A percentile compares a stretch with the other conserved stretches of the same genome.
Evolutionary conservation across 2,888 invertebrate genomes (phyloP).

Genomic region (Seira sanloemensis): DNA sequence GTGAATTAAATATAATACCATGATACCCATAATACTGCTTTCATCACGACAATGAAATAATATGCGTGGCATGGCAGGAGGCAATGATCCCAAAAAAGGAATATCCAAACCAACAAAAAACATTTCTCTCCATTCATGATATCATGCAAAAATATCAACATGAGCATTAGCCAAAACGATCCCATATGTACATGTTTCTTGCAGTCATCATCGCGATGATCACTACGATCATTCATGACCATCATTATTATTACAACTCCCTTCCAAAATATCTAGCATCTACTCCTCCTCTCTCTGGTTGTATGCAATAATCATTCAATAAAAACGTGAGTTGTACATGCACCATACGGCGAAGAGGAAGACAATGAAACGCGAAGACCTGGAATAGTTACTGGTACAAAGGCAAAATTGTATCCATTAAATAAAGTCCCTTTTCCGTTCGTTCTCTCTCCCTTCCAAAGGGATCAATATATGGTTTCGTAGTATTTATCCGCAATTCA

Average conservation of each 20-base stretch:
- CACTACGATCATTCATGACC: neutral
- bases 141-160: slow-evolving; percentile 43
- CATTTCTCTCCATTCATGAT: slow-evolving; percentile 3
- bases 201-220: neutral
- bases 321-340: slow-evolving; percentile 21
- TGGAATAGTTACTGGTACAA: neutral
- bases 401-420: neutral
- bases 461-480: neutral
- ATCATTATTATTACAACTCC: neutral
- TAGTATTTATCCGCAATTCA: too few species aligned
- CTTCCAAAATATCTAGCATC: slow-evolving; percentile 17
- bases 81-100: slow-evolving; percentile 26
- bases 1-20: neutral
- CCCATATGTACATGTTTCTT: slow-evolving; percentile 35
- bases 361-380: slow-evolving; percentile 23
- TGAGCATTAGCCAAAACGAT: slow-evolving; percentile 21
- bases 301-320: slow-evolving; percentile 48
- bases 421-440: neutral
- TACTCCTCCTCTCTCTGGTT: slow-evolving; percentile 15
- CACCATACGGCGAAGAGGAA: slow-evolving; percentile 23
- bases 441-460: neutral
- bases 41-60: neutral
- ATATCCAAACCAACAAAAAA: neutral
- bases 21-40: neutral
- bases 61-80: neutral